Percentiles rank a stretch among this genome's conserved stretches.
Conservation (phyloP, 2,797 vertebrate genomes). For the Lerista edwardsae region DNA sequence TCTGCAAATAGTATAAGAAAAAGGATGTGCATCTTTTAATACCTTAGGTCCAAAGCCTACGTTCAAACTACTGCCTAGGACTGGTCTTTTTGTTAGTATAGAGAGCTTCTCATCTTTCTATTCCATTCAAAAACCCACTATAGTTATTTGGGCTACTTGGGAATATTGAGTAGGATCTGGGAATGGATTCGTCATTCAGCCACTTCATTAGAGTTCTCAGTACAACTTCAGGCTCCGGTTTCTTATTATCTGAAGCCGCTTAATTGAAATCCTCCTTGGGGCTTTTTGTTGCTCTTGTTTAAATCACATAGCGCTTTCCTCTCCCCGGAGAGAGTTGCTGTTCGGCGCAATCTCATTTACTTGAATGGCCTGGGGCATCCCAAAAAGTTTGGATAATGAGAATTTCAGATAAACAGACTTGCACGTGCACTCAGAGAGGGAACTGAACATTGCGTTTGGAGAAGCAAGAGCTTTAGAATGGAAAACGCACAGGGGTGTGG, state of each 20-base stretch:
- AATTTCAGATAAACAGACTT: constrained; percentile 20
- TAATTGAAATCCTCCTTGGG: constrained; percentile 27
- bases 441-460: neutral
- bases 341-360: constrained; percentile 21
- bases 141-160: neutral
- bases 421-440: neutral
- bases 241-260: constrained; percentile 21
- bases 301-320: constrained; percentile 6
- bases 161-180: neutral
- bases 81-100: too few relatives aligned
- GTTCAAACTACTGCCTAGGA: too few relatives aligned
- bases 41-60: too few relatives aligned
- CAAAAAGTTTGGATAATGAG: constrained; percentile 12
- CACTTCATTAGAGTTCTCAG: constrained; percentile 7
- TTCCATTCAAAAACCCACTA: neutral
- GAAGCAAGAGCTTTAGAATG: neutral
- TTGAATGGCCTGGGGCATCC: constrained; percentile 3
- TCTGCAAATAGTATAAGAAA: neutral
- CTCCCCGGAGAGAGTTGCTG: constrained; percentile 2
- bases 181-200: neutral
- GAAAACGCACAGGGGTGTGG: neutral
- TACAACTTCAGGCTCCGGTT: neutral
- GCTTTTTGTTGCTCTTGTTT: constrained; percentile 23
- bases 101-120: neutral
- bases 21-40: too few relatives aligned